Percentiles rank a stretch among this genome's conserved stretches.
Conservation (phyloP, 2,113 vertebrate genomes). For the Psephotus haematonotus region DNA sequence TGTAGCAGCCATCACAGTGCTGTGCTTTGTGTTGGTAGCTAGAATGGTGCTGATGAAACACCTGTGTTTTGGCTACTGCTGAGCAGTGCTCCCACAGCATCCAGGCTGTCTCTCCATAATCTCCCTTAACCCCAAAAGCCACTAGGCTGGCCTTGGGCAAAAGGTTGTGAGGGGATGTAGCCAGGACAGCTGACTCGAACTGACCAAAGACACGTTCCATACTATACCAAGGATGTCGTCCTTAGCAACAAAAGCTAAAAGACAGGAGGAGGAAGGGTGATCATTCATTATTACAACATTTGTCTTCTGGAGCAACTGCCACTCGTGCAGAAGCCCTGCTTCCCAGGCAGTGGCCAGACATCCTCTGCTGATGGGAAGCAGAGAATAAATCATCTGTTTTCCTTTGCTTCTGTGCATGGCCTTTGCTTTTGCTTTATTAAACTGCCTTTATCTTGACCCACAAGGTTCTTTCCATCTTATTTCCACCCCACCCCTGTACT, state of each 20-base stretch:
- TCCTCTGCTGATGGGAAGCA: background rate
- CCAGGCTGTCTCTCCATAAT: background rate
- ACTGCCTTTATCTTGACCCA: background rate
- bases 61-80: background rate
- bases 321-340: background rate
- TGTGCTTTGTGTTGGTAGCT: background rate
- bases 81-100: background rate
- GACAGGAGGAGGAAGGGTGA: background rate
- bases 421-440: background rate
- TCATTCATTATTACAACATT: background rate
- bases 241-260: background rate
- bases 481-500: background rate
- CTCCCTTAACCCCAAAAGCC: background rate
- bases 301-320: background rate
- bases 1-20: background rate
- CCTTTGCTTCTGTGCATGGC: background rate
- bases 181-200: background rate
- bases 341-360: background rate
- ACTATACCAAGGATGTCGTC: background rate
- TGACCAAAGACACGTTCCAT: background rate
- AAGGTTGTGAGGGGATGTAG: background rate
- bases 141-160: background rate
- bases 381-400: background rate
- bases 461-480: background rate
- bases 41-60: background rate